Evolutionary conservation across 1,140 invertebrate genomes (phyloP).

Genomic region (Delia radicum): DNA sequence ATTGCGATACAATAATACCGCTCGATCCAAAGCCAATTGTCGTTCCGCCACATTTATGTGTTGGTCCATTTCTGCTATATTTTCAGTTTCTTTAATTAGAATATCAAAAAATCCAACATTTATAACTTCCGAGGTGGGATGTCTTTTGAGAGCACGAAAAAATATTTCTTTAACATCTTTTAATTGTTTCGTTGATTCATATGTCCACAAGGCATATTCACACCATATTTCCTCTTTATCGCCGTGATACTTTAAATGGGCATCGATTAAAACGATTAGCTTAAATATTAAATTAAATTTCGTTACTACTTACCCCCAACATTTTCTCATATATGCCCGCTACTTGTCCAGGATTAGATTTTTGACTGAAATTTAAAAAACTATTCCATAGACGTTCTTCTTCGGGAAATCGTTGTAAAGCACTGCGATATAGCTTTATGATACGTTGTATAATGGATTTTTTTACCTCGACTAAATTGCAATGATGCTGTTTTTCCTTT

Average conservation of each 20-base stretch:
- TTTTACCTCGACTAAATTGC: slow-evolving; percentile 36
- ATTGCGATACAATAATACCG: slow-evolving; percentile 42
- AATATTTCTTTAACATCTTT: slow-evolving; percentile 41
- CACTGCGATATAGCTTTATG: slow-evolving; percentile 45
- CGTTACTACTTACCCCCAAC: slow-evolving; percentile 38
- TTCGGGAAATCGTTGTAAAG: slow-evolving; percentile 38
- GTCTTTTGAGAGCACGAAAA: slow-evolving; percentile 44
- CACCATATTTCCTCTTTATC: slow-evolving; percentile 41
- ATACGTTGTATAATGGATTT: slow-evolving; percentile 38
- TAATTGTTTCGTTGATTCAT: slow-evolving; percentile 41
- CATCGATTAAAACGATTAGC: background rate
- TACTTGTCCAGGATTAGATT: slow-evolving; percentile 39
- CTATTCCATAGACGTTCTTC: slow-evolving; percentile 43
- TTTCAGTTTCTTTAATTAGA: slow-evolving; percentile 38
- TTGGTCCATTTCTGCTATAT: slow-evolving; percentile 33
- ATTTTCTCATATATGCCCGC: slow-evolving; percentile 51
- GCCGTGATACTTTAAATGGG: slow-evolving; percentile 40
- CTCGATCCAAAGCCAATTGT: slow-evolving; percentile 43
- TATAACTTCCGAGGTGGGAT: slow-evolving; percentile 37
- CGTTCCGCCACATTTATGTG: slow-evolving; percentile 39
- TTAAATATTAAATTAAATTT: background rate
- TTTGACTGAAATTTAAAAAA: slow-evolving; percentile 47
- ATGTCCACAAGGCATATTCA: slow-evolving; percentile 44
- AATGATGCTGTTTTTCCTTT: slow-evolving; percentile 38
- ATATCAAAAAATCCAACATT: slow-evolving; percentile 49